Percentiles rank a stretch among this genome's conserved stretches.
These are phyloP conservation scores for Enteromius fasciolatus DNA, from an alignment of 2,797 vertebrate genomes.

Conservation along the genomic window DNA sequence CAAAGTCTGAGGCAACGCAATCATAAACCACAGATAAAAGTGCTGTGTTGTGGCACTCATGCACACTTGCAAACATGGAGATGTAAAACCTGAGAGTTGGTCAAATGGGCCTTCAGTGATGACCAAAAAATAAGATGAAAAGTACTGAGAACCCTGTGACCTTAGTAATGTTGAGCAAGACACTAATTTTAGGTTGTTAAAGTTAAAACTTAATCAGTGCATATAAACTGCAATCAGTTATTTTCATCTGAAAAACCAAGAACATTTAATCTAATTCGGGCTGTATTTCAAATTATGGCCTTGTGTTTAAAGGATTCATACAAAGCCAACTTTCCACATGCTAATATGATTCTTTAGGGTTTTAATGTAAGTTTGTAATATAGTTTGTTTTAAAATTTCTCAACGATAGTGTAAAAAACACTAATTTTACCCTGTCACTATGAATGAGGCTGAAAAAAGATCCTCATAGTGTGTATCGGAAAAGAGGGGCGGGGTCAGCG, in stretches of 20 bases:
- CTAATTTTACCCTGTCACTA: no score
- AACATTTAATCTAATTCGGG: not conserved
- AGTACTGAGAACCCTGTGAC: not conserved
- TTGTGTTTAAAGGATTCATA: not conserved
- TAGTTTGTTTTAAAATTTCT: no score
- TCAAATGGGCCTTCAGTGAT: not conserved
- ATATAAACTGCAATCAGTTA: not conserved
- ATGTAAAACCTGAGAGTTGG: not conserved
- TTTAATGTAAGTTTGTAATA: no score
- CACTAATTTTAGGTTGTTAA: not conserved
- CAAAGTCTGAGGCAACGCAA: slow-evolving; percentile 68
- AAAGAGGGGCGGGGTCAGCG: no score
- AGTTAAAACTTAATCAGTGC: not conserved
- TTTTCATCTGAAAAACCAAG: not conserved
- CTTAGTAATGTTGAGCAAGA: not conserved
- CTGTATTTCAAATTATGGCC: not conserved
- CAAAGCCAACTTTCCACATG: no score
- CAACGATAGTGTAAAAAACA: no score
- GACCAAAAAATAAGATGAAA: not conserved
- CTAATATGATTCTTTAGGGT: no score
- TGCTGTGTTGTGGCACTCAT: slow-evolving; percentile 44
- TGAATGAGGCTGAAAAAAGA: no score
- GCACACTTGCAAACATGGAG: not conserved
- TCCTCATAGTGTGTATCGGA: no score
- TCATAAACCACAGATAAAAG: slow-evolving; percentile 63